A percentile compares a stretch with the other conserved stretches of the same genome.
Evolutionary conservation across 2,888 invertebrate genomes (phyloP).

Genomic region (Dryomyza anilis): DNA sequence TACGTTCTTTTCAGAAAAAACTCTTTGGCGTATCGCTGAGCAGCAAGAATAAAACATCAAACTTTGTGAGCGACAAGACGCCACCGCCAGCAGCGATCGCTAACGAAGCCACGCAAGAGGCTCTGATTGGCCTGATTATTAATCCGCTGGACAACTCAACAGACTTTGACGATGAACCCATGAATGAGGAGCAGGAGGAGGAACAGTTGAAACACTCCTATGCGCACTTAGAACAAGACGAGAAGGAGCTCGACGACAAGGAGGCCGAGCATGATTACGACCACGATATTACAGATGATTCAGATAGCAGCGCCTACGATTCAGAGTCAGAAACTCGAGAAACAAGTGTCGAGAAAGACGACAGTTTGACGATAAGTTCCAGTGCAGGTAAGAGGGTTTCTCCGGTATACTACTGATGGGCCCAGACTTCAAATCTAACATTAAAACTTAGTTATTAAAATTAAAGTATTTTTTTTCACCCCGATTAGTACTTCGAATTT

Average conservation of each 20-base stretch:
- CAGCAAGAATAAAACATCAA: conserved; percentile 59
- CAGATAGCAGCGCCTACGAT: conserved; percentile 58
- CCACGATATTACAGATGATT: conserved; percentile 56
- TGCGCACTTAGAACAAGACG: conserved; percentile 28
- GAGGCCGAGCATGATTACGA: conserved; percentile 44
- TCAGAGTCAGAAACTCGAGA: conserved; percentile 58
- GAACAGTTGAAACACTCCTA: conserved; percentile 25
- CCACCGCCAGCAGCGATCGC: conserved; percentile 35
- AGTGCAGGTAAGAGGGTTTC: conserved; percentile 32
- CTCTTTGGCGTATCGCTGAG: conserved; percentile 60
- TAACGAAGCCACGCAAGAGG: conserved; percentile 42
- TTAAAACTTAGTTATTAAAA: no score
- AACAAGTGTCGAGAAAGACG: conserved; percentile 58
- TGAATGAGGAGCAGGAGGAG: conserved; percentile 27
- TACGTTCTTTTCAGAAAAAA: conserved; percentile 59
- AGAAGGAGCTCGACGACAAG: conserved; percentile 22
- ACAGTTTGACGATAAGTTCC: conserved; percentile 47
- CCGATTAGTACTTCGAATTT: no score
- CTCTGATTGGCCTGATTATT: conserved; percentile 67
- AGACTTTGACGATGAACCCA: conserved; percentile 56
- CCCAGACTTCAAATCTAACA: no score
- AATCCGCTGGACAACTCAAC: conserved; percentile 66
- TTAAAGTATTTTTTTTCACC: no score
- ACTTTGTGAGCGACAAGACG: conserved; percentile 57
- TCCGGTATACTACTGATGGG: no score